Evolutionary conservation across 2,888 invertebrate genomes (phyloP).

Genomic region (Zaprionus obscuricornis): DNA sequence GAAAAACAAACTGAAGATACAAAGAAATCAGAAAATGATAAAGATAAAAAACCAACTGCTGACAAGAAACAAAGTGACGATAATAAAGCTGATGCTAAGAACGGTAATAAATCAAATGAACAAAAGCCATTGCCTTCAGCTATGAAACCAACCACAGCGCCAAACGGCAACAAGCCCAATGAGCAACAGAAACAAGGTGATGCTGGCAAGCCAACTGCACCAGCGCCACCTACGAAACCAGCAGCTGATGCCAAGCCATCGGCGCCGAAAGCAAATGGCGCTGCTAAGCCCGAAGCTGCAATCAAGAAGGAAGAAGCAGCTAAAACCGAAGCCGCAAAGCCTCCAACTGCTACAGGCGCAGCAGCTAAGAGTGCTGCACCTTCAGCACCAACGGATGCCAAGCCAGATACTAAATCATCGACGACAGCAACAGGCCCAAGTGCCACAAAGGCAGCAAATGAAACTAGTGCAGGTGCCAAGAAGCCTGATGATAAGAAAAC

Average conservation of each 20-base stretch:
- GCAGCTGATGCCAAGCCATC: conserved; percentile 72
- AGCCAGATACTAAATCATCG: conserved; percentile 69
- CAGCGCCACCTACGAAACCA: conserved; percentile 76
- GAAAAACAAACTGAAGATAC: conserved; percentile 30
- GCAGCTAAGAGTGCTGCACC: conserved; percentile 80
- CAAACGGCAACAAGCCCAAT: conserved; percentile 43
- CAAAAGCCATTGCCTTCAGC: conserved; percentile 47
- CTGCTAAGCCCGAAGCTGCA: conserved; percentile 76
- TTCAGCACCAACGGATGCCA: conserved; percentile 74
- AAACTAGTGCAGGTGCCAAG: conserved; percentile 45
- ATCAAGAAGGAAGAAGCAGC: conserved; percentile 75
- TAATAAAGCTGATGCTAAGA: conserved; percentile 19
- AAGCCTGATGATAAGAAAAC: conserved; percentile 51
- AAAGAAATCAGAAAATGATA: conserved; percentile 22
- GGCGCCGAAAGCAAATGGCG: conserved; percentile 73
- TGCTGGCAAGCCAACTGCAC: conserved; percentile 63
- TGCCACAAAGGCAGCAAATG: conserved; percentile 66
- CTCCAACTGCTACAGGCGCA: conserved; percentile 77
- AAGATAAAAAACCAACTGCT: conserved; percentile 38
- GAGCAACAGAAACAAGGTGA: conserved; percentile 54
- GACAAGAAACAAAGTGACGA: conserved; percentile 39
- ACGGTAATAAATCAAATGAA: conserved; percentile 47
- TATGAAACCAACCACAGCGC: conserved; percentile 27
- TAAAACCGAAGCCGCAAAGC: conserved; percentile 71
- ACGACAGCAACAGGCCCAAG: conserved; percentile 58